Evolutionary conservation across 2,888 invertebrate genomes (phyloP).

Genomic region (Epistrophe eligans): DNA sequence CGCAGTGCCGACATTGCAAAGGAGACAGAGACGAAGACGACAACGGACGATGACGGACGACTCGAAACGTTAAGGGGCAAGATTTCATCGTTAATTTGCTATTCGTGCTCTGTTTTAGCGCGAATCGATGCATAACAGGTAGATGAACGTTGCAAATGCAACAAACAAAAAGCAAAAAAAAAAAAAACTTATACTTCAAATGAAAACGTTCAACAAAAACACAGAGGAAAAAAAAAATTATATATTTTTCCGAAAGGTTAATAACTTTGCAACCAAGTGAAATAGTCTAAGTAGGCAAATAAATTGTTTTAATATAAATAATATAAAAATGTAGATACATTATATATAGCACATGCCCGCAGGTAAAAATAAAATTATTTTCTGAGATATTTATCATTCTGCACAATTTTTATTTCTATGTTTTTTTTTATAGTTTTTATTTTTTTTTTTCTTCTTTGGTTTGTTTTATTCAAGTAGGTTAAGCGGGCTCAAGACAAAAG

Average conservation of each 20-base stretch:
- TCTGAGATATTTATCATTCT: constrained; percentile 61
- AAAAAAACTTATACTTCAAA: constrained; percentile 18
- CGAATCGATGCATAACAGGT: constrained; percentile 61
- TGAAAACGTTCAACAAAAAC: constrained; percentile 24
- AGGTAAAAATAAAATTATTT: constrained; percentile 37
- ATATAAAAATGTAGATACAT: constrained; percentile 2
- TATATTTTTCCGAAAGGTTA: constrained; percentile 61
- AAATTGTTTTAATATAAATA: constrained; percentile 23
- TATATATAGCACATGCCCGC: constrained; percentile 45
- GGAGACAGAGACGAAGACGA: background rate
- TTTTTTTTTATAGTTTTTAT: background rate
- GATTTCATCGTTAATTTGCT: constrained; percentile 38
- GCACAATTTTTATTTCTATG: constrained; percentile 39
- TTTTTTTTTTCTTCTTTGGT: constrained; percentile 27
- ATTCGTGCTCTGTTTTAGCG: constrained; percentile 55
- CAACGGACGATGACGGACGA: background rate
- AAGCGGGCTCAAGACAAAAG: constrained; percentile 59
- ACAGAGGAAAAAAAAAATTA: constrained; percentile 21
- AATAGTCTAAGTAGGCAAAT: constrained; percentile 56
- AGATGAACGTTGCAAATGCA: constrained; percentile 35
- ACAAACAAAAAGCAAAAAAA: constrained; percentile 5
- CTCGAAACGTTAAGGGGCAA: constrained; percentile 2
- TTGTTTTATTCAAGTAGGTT: constrained; percentile 60
- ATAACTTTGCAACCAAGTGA: constrained; percentile 65
- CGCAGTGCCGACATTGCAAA: background rate